phyloP scores from a whole-genome alignment of 2,888 invertebrate species.

The Xylota sylvarum region DNA sequence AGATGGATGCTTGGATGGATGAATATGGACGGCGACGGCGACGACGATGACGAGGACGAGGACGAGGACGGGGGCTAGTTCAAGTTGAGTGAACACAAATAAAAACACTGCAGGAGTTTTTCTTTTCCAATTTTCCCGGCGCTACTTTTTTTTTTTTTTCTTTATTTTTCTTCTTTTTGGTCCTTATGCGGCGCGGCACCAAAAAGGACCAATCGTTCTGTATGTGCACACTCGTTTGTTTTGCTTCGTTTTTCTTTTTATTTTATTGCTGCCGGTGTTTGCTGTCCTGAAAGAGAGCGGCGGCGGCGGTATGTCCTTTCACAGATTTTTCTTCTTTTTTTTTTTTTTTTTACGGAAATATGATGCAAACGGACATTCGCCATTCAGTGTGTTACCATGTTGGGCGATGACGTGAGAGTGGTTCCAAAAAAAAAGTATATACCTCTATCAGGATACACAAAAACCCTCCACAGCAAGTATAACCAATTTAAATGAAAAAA shows the following conservation, averaged over 20 bases:
- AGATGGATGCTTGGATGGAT: conserved; percentile 58
- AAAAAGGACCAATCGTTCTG: conserved; percentile 62
- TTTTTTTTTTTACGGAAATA: conserved; percentile 24
- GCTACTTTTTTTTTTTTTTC: conserved; percentile 6
- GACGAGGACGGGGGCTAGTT: conserved; percentile 56
- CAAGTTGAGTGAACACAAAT: conserved; percentile 73
- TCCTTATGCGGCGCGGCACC: conserved; percentile 31
- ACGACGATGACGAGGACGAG: conserved; percentile 11
- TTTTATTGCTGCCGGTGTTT: conserved; percentile 38
- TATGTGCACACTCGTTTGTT: conserved; percentile 38
- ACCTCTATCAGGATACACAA: not conserved
- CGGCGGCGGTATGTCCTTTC: conserved; percentile 38
- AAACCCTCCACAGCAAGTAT: conserved; percentile 21
- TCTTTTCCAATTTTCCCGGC: conserved; percentile 47
- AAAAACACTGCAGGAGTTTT: conserved; percentile 69
- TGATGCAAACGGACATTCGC: conserved; percentile 52
- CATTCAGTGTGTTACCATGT: conserved; percentile 43
- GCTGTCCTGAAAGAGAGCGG: conserved; percentile 5
- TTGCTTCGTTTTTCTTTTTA: conserved; percentile 18
- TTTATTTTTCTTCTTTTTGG: conserved; percentile 8
- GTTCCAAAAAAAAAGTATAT: not conserved
- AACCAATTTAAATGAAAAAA: conserved; percentile 55
- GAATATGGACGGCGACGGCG: conserved; percentile 19
- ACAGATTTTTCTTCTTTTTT: conserved; percentile 19
- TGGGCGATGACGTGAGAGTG: conserved; percentile 14